Evolutionary conservation across 1,140 invertebrate genomes (phyloP).

Genomic region (Drosophila neocordata): DNA sequence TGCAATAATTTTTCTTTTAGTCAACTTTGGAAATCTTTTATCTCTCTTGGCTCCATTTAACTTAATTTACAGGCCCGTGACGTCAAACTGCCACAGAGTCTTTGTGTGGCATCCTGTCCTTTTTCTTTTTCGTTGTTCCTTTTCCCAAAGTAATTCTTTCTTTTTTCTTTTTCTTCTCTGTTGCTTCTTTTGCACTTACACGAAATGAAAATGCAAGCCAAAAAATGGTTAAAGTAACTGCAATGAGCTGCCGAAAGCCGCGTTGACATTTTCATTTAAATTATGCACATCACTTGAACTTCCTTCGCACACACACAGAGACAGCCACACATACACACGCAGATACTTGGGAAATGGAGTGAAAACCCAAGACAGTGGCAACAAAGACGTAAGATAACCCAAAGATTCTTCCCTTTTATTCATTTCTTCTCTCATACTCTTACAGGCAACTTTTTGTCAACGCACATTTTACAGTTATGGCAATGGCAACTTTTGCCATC

Average conservation of each 20-base stretch:
- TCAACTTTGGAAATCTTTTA: conserved; percentile 25
- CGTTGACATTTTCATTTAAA: conserved; percentile 81
- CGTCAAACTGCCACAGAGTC: conserved; percentile 30
- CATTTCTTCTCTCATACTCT: neutral
- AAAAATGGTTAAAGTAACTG: conserved; percentile 63
- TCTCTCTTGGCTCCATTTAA: conserved; percentile 53
- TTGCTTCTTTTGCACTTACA: conserved; percentile 56
- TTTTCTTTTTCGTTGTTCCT: neutral
- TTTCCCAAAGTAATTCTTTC: neutral
- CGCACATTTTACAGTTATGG: conserved; percentile 77
- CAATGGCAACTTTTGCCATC: conserved; percentile 71
- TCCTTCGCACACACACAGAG: conserved; percentile 43
- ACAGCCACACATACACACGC: conserved; percentile 16
- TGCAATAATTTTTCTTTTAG: neutral
- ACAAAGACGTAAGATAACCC: conserved; percentile 56
- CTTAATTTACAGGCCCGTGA: conserved; percentile 49
- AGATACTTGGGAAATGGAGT: conserved; percentile 14
- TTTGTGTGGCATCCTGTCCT: conserved; percentile 36
- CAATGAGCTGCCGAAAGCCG: conserved; percentile 75
- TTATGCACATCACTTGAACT: conserved; percentile 81
- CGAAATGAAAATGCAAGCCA: conserved; percentile 34
- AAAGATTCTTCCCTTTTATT: neutral
- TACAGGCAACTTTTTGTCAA: conserved; percentile 67
- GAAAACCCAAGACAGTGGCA: conserved; percentile 40
- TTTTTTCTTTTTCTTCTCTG: too few relatives aligned